These are phyloP conservation scores for Lates calcarifer DNA, from an alignment of 2,113 vertebrate species.

Conservation along the genomic window DNA sequence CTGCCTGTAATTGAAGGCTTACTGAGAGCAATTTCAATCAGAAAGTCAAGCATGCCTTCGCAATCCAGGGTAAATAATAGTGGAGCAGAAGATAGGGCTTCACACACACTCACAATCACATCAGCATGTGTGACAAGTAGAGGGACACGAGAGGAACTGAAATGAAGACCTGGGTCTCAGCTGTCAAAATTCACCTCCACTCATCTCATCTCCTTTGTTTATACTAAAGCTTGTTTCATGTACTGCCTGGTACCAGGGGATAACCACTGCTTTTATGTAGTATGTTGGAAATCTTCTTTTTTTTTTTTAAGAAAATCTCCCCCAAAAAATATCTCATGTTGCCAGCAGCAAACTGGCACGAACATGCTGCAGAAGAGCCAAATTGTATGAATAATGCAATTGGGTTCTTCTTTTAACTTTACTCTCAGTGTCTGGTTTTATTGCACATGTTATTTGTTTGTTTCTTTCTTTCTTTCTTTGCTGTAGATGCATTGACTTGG, in stretches of 20 bases:
- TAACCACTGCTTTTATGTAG: neutral
- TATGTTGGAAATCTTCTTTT: no score
- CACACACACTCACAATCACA: constrained; percentile 6
- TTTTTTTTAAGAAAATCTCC: no score
- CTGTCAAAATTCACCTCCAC: neutral
- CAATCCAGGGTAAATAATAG: constrained; percentile 49
- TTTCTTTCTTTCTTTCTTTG: neutral
- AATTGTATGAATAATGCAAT: neutral
- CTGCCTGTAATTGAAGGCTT: constrained; percentile 39
- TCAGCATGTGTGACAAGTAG: no score
- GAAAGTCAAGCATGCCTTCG: constrained; percentile 25
- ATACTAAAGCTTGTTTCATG: neutral
- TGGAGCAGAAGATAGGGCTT: constrained; percentile 18
- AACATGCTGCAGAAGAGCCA: neutral
- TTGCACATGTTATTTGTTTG: no score
- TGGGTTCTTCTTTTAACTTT: neutral
- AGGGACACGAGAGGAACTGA: neutral
- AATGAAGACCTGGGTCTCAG: neutral
- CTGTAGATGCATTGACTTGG: neutral
- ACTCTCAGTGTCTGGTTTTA: neutral
- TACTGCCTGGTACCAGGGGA: no score
- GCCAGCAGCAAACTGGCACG: neutral
- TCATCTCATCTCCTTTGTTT: neutral
- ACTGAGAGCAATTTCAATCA: constrained; percentile 51
- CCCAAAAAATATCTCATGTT: neutral